These are phyloP conservation scores for Atta cephalotes DNA, from an alignment of 1,140 invertebrate species.

Conservation along the genomic window DNA sequence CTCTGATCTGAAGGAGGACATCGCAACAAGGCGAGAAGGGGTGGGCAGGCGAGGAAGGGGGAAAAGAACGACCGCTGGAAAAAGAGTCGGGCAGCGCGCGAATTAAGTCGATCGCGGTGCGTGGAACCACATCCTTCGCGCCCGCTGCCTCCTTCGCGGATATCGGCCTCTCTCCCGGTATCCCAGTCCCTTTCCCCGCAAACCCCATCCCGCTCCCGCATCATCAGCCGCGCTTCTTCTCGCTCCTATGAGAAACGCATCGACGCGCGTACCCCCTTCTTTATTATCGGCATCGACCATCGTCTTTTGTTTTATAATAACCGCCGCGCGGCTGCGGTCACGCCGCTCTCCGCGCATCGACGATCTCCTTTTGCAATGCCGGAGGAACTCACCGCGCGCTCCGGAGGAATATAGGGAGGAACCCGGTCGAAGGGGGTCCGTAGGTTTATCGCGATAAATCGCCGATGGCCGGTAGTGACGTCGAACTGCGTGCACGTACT, in stretches of 20 bases:
- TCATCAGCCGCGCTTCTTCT: conserved; percentile 66
- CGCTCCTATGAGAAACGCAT: conserved; percentile 67
- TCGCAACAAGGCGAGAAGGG: conserved; percentile 59
- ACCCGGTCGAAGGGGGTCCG: not conserved
- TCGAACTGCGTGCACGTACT: conserved; percentile 29
- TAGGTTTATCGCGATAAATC: conserved; percentile 69
- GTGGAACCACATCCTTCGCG: conserved; percentile 86
- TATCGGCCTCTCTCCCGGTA: conserved; percentile 80
- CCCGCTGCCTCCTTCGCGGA: conserved; percentile 80
- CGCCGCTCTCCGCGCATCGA: conserved; percentile 70
- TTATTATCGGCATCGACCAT: conserved; percentile 84
- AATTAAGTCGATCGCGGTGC: conserved; percentile 86
- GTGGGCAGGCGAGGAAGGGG: conserved; percentile 21
- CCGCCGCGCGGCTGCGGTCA: conserved; percentile 81
- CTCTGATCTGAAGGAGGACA: conserved; percentile 71
- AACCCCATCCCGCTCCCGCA: conserved; percentile 7
- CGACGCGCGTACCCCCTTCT: conserved; percentile 80
- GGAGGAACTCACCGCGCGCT: conserved; percentile 56
- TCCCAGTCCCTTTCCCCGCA: conserved; percentile 51
- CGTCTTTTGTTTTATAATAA: conserved; percentile 86
- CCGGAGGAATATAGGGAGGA: not conserved
- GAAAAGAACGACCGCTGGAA: conserved; percentile 66
- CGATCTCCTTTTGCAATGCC: conserved; percentile 77
- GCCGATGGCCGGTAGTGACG: conserved; percentile 62
- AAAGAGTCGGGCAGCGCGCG: conserved; percentile 82